A percentile compares a stretch with the other conserved stretches of the same genome.
These are phyloP conservation scores for Brachyrhaphis roseni DNA, from an alignment of 2,797 vertebrate species.

Conservation along the genomic window DNA sequence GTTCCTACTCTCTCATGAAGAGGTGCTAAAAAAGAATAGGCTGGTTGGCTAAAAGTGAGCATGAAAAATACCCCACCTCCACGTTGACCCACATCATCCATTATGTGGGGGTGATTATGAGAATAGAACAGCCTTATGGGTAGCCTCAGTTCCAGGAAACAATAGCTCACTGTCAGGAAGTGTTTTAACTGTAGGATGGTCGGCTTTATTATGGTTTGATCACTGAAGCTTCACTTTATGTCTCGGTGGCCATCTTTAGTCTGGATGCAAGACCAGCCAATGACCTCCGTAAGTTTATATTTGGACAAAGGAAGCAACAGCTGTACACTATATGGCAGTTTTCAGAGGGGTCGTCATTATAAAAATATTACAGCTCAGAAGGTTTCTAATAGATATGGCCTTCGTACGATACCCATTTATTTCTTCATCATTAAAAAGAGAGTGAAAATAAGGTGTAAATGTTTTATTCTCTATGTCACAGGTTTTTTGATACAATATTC, in stretches of 20 bases:
- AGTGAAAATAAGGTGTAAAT: conserved; percentile 42
- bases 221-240: conserved; percentile 59
- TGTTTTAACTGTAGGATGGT: conserved; percentile 71
- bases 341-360: conserved; percentile 61
- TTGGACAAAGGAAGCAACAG: conserved; percentile 71
- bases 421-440: conserved; percentile 46
- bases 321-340: conserved; percentile 45
- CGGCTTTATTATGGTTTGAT: conserved; percentile 72
- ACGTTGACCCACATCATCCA: conserved; percentile 86
- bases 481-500: conserved; percentile 73
- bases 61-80: conserved; percentile 86
- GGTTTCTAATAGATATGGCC: conserved; percentile 55
- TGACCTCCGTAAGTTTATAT: conserved; percentile 65
- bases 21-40: conserved; percentile 83
- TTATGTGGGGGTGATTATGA: conserved; percentile 85
- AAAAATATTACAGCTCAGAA: conserved; percentile 53
- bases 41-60: conserved; percentile 82
- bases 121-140: conserved; percentile 81
- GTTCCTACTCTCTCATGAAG: conserved; percentile 63
- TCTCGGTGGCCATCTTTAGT: conserved; percentile 44
- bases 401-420: conserved; percentile 48
- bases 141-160: conserved; percentile 76
- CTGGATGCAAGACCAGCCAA: conserved; percentile 51
- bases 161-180: conserved; percentile 80
- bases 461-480: conserved; percentile 62